phyloP scores from a whole-genome alignment of 1,140 invertebrate species.

The Bombus confusus region DNA sequence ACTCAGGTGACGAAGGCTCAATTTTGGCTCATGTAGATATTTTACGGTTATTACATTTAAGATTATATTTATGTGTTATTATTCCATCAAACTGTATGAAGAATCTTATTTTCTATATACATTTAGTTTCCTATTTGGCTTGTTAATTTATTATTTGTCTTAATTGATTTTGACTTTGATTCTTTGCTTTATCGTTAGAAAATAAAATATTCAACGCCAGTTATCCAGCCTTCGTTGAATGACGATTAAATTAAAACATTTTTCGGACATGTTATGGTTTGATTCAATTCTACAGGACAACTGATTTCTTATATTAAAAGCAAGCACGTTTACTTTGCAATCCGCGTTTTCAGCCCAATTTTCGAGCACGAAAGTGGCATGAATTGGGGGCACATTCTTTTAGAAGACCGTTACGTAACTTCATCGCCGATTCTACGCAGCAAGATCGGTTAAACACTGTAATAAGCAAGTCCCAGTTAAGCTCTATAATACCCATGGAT shows the following conservation, averaged over 20 bases:
- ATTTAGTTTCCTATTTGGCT: too few species aligned
- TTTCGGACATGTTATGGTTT: neutral
- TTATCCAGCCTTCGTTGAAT: too few species aligned
- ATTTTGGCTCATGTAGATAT: too few species aligned
- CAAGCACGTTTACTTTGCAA: neutral
- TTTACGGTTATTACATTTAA: neutral
- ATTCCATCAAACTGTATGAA: neutral
- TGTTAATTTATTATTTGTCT: too few species aligned
- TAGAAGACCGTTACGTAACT: neutral
- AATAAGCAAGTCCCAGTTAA: neutral
- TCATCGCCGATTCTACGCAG: neutral
- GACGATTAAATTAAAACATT: neutral
- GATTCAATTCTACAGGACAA: neutral
- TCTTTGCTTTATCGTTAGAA: too few species aligned
- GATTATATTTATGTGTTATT: neutral
- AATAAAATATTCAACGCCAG: too few species aligned
- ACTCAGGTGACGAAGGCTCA: too few species aligned
- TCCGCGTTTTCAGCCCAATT: neutral
- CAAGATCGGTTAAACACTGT: conserved; percentile 2
- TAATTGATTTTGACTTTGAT: too few species aligned
- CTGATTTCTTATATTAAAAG: neutral
- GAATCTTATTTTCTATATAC: neutral
- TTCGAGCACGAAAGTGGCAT: neutral
- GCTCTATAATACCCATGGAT: neutral
- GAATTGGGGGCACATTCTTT: conserved; percentile 5